phyloP scores from a whole-genome alignment of 2,797 vertebrate genomes.

The Phaenicophaeus curvirostris region DNA sequence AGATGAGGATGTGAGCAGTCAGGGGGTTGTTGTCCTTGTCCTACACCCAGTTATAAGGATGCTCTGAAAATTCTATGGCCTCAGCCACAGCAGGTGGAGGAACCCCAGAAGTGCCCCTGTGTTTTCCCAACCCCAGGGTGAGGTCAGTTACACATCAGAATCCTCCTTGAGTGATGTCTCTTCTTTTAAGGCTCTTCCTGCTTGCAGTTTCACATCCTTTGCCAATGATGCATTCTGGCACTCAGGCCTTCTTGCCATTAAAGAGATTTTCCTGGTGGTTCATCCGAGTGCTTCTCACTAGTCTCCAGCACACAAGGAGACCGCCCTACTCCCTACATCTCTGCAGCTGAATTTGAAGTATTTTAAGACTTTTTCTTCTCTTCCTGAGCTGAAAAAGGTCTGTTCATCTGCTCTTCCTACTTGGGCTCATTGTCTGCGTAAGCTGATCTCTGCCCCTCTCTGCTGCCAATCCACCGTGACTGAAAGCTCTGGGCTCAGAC shows the following conservation, averaged over 20 bases:
- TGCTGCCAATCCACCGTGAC: background rate
- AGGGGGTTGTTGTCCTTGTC: background rate
- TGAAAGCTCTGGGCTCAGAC: rapidly evolving
- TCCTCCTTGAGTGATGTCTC: background rate
- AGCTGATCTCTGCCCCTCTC: background rate
- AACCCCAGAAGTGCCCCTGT: background rate
- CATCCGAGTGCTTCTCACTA: background rate
- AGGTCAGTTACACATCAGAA: background rate
- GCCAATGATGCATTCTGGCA: rapidly evolving
- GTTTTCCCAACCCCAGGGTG: background rate
- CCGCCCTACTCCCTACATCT: background rate
- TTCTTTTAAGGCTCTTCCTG: background rate
- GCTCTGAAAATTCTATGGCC: background rate
- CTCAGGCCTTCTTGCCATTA: background rate
- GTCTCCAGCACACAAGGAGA: background rate
- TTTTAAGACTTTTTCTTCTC: background rate
- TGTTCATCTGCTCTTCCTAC: background rate
- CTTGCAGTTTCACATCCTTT: background rate
- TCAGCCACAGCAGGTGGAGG: background rate
- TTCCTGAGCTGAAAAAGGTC: background rate
- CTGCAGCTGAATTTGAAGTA: background rate
- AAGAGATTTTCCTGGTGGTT: background rate
- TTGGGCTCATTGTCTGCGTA: background rate
- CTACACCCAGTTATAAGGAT: background rate
- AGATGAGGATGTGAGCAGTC: background rate